Conservation (phyloP, 2,113 vertebrate species). For the Regulus satrapa region DNA sequence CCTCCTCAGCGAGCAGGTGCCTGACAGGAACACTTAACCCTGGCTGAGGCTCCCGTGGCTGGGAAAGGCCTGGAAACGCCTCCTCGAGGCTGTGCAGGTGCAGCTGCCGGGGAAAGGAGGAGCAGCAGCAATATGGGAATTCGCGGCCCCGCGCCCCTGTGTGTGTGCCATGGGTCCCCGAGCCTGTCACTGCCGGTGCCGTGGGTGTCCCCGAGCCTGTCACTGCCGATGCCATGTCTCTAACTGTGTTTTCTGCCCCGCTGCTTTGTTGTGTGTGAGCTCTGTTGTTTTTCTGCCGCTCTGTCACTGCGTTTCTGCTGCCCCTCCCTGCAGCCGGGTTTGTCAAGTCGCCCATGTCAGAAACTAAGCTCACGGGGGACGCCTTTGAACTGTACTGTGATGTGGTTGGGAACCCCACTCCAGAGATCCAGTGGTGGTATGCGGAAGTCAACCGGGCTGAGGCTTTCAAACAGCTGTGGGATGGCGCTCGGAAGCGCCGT, state of each 20-base stretch:
- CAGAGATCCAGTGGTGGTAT: slow-evolving; percentile 99
- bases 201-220: background rate
- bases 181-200: fast-evolving
- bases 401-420: slow-evolving; percentile 94
- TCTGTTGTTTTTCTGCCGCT: slow-evolving; percentile 67
- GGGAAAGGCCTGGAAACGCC: too few relatives aligned
- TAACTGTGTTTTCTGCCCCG: slow-evolving; percentile 73
- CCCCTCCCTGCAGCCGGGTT: slow-evolving; percentile 96
- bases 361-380: slow-evolving; percentile 99
- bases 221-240: background rate
- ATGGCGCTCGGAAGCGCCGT: slow-evolving; percentile 91
- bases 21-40: fast-evolving
- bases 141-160: too few relatives aligned
- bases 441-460: slow-evolving; percentile 96
- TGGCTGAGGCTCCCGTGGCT: background rate
- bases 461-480: slow-evolving; percentile 99
- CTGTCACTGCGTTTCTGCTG: slow-evolving; percentile 80
- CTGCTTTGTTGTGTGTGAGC: slow-evolving; percentile 74
- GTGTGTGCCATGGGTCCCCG: background rate
- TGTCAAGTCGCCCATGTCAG: slow-evolving; percentile 99
- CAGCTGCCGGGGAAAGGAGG: too few relatives aligned
- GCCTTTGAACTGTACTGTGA: slow-evolving; percentile 99
- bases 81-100: too few relatives aligned
- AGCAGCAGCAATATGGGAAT: too few relatives aligned
- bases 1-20: background rate